Percentiles rank a stretch among this genome's conserved stretches.
Evolutionary conservation across 35 echinoderm and acorn worm species (phyloP).

Genomic region (Heliocidaris tuberculata): DNA sequence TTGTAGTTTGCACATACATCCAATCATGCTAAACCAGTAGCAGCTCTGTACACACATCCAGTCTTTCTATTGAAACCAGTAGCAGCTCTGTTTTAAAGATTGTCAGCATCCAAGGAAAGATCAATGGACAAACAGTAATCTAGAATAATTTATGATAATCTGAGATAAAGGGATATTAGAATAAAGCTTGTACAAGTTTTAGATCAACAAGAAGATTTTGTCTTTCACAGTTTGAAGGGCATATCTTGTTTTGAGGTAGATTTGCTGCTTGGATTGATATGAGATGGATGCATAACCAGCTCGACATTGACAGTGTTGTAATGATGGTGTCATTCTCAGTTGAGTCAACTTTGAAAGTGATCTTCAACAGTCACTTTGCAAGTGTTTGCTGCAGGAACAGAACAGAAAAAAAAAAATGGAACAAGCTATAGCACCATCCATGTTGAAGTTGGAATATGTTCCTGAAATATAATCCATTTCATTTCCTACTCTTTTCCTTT

Average conservation of each 20-base stretch:
- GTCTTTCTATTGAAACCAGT: neutral
- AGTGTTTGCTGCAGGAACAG: neutral
- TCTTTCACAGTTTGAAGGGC: neutral
- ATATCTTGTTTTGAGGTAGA: neutral
- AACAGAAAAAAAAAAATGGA: neutral
- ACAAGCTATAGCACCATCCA: too few species aligned
- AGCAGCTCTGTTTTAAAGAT: neutral
- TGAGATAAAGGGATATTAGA: neutral
- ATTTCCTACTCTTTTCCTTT: too few species aligned
- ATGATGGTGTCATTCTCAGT: slow-evolving; percentile 2
- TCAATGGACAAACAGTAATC: neutral
- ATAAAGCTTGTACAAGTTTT: neutral
- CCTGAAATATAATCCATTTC: too few species aligned
- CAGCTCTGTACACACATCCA: neutral
- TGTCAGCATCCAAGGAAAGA: neutral
- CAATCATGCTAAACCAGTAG: neutral
- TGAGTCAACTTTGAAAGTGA: neutral
- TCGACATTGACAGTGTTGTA: neutral
- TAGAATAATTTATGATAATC: neutral
- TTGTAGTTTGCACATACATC: neutral
- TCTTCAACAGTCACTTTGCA: neutral
- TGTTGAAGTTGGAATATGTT: too few species aligned
- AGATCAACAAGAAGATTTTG: neutral
- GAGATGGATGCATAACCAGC: neutral
- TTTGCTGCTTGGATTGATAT: neutral